Evolutionary conservation across 92 coral and sea anemone genomes (phyloP).

Genomic region (Actinernus sp.): DNA sequence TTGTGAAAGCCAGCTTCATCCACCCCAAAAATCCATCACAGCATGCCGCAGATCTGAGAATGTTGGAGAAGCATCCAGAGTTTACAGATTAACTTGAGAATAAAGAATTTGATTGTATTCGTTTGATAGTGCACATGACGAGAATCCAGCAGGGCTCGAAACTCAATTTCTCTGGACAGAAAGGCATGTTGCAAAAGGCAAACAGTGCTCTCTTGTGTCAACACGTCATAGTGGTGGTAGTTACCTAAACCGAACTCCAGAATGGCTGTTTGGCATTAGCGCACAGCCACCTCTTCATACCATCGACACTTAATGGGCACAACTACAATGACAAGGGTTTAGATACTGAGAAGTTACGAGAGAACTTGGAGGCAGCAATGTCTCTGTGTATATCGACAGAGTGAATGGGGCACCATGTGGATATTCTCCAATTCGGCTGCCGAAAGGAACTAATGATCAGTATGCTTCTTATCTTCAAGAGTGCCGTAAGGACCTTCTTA

Average conservation of each 20-base stretch:
- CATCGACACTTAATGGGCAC: slow-evolving; percentile 33
- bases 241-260: slow-evolving; percentile 30
- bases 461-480: slow-evolving; percentile 30
- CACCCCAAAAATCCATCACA: slow-evolving; percentile 34
- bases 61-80: slow-evolving; percentile 12
- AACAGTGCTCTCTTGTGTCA: slow-evolving; percentile 20
- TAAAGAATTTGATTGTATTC: slow-evolving; percentile 44
- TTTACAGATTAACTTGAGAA: not conserved
- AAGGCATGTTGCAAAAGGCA: slow-evolving; percentile 5
- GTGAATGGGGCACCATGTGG: slow-evolving; percentile 66
- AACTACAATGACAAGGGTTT: slow-evolving; percentile 9
- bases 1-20: slow-evolving; percentile 5
- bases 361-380: slow-evolving; percentile 43
- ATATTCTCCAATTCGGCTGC: slow-evolving; percentile 14
- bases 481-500: slow-evolving; percentile 25
- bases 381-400: slow-evolving; percentile 40
- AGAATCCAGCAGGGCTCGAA: slow-evolving; percentile 16
- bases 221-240: slow-evolving; percentile 60
- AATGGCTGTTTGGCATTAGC: slow-evolving; percentile 42
- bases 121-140: slow-evolving; percentile 38
- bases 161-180: slow-evolving; percentile 57
- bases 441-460: slow-evolving; percentile 46
- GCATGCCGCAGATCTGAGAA: slow-evolving; percentile 24
- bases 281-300: slow-evolving; percentile 31
- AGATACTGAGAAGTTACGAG: slow-evolving; percentile 9